Conservation (phyloP, 2,888 invertebrate species). For the Zonitis immaculata region DNA sequence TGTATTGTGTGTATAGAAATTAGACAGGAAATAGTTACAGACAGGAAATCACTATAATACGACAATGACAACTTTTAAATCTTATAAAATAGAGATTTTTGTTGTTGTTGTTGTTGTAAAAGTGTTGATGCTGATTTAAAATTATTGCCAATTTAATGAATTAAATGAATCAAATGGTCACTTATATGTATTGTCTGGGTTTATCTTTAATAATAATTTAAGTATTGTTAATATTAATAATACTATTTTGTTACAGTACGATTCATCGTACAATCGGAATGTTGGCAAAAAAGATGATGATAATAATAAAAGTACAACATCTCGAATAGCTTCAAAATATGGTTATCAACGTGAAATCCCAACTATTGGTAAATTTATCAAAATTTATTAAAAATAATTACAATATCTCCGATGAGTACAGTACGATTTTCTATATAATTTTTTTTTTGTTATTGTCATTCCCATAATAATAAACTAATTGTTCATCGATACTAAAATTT, state of each 20-base stretch:
- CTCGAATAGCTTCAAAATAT: conserved; percentile 38
- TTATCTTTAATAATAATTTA: too few relatives aligned
- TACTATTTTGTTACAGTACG: conserved; percentile 41
- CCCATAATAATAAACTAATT: too few relatives aligned
- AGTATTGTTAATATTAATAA: too few relatives aligned
- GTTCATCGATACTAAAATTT: too few relatives aligned
- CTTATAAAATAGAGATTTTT: neutral
- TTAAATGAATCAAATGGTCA: neutral
- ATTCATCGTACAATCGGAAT: conserved; percentile 36
- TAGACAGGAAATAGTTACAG: neutral
- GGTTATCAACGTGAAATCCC: conserved; percentile 36
- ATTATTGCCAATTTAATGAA: neutral
- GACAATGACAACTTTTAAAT: neutral
- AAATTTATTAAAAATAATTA: too few relatives aligned
- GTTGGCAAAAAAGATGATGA: conserved; percentile 36
- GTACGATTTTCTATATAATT: too few relatives aligned
- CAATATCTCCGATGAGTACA: too few relatives aligned
- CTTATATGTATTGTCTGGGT: too few relatives aligned
- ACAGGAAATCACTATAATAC: neutral
- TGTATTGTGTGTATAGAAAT: neutral
- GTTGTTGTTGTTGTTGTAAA: too few relatives aligned
- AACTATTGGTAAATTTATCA: conserved; percentile 25
- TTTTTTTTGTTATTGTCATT: too few relatives aligned
- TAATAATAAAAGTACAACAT: conserved; percentile 32
- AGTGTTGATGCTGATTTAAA: neutral